These are phyloP conservation scores for Trogon surrucura DNA, from an alignment of 2,113 vertebrate species.

Conservation along the genomic window DNA sequence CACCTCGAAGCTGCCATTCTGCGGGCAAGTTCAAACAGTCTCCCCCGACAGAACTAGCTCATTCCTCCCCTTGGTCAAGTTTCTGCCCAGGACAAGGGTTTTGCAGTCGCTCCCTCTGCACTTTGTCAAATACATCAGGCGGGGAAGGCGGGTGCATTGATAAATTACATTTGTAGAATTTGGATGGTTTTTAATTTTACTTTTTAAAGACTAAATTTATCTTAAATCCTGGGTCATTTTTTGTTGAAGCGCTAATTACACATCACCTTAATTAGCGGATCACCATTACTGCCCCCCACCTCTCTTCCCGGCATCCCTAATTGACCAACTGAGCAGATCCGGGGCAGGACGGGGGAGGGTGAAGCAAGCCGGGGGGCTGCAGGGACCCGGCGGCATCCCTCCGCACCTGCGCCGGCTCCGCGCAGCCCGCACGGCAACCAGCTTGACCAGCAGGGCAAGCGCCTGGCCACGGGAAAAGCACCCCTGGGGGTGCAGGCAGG, in stretches of 20 bases:
- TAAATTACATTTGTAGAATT: not conserved
- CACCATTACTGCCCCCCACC: not conserved
- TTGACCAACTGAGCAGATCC: slow-evolving; percentile 79
- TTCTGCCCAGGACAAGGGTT: not conserved
- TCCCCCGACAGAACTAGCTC: not conserved
- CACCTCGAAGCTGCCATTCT: not conserved
- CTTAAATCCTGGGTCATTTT: slow-evolving; percentile 74
- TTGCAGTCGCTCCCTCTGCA: not conserved
- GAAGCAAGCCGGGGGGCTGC: not conserved
- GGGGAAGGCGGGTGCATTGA: not conserved
- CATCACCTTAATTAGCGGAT: slow-evolving; percentile 77
- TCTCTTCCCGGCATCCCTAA: slow-evolving; percentile 63
- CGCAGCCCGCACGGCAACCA: not conserved
- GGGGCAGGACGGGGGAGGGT: not conserved
- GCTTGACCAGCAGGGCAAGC: not conserved
- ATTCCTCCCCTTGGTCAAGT: not conserved
- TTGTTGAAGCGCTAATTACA: slow-evolving; percentile 78
- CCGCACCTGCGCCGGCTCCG: not conserved
- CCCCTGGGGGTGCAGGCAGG: not conserved
- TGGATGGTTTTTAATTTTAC: not conserved
- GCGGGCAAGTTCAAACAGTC: not conserved
- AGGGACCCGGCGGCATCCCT: not conserved
- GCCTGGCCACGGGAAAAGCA: not conserved
- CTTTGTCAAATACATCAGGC: not conserved
- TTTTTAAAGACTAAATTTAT: slow-evolving; percentile 17